Evolutionary conservation across 2,797 vertebrate species (phyloP).

Genomic region (Morus bassanus): DNA sequence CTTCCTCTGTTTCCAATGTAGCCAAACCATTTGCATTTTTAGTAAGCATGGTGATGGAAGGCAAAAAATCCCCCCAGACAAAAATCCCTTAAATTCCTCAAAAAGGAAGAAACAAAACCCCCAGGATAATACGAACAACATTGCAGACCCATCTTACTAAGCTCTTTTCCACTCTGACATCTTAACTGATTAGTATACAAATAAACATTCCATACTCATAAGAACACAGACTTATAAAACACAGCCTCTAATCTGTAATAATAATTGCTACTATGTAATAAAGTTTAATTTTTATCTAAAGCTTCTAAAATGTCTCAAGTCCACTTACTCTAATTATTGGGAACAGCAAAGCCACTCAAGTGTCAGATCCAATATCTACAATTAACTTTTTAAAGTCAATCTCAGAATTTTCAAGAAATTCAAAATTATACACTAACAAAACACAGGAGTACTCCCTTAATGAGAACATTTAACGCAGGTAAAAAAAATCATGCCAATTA

Average conservation of each 20-base stretch:
- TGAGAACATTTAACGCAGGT: not conserved
- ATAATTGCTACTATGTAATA: not conserved
- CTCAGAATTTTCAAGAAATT: not conserved
- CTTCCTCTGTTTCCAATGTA: not conserved
- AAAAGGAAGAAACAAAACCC: not conserved
- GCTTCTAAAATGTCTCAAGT: not conserved
- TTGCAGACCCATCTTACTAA: not conserved
- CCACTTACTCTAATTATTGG: not conserved
- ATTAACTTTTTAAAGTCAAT: not conserved
- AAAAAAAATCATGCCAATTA: not conserved
- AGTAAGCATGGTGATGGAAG: not conserved
- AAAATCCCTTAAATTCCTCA: not conserved
- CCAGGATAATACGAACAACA: not conserved
- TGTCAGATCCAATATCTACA: not conserved
- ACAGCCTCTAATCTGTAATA: not conserved
- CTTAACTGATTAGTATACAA: not conserved
- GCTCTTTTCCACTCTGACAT: not conserved
- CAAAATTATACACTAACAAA: not conserved
- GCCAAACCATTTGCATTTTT: not conserved
- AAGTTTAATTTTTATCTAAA: not conserved
- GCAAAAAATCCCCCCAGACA: accelerated
- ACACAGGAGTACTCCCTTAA: not conserved
- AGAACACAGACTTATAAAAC: not conserved
- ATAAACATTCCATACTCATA: not conserved
- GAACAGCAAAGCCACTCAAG: not conserved